phyloP scores from a whole-genome alignment of 1,140 invertebrate genomes.

The Cherax destructor region DNA sequence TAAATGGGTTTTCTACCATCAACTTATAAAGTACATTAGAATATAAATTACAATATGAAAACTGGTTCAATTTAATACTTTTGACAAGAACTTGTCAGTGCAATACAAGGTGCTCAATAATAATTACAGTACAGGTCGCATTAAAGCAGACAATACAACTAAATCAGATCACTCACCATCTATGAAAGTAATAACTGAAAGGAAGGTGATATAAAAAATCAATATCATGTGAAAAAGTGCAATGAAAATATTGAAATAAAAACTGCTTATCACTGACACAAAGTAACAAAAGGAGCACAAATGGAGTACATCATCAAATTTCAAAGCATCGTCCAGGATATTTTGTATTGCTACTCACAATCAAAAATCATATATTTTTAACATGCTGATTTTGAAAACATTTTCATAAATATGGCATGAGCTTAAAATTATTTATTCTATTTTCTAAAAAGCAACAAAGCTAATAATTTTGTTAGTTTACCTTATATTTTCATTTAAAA shows the following conservation, averaged over 20 bases:
- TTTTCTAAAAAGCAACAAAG: too few species aligned
- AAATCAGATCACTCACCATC: conserved; percentile 42
- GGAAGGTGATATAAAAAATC: conserved; percentile 37
- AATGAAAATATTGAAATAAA: neutral
- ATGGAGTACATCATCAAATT: neutral
- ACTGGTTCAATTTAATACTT: neutral
- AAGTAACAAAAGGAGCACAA: neutral
- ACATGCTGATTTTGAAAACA: neutral
- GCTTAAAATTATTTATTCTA: too few species aligned
- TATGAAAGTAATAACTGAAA: conserved; percentile 67
- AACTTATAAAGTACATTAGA: too few species aligned
- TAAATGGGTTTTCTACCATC: too few species aligned
- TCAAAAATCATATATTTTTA: neutral
- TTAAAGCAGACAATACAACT: conserved; percentile 6
- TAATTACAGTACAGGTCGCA: neutral
- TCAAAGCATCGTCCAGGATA: neutral
- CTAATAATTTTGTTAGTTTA: too few species aligned
- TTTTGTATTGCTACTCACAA: neutral
- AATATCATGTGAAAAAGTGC: neutral
- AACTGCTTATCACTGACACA: neutral
- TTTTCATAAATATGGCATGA: too few species aligned
- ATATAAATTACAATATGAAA: too few species aligned
- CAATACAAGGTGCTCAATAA: neutral
- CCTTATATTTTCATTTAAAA: too few species aligned
- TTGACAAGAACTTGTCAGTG: neutral